A percentile compares a stretch with the other conserved stretches of the same genome.
These are phyloP conservation scores for Monopis laevigella DNA, from an alignment of 2,888 invertebrate species.

Conservation along the genomic window DNA sequence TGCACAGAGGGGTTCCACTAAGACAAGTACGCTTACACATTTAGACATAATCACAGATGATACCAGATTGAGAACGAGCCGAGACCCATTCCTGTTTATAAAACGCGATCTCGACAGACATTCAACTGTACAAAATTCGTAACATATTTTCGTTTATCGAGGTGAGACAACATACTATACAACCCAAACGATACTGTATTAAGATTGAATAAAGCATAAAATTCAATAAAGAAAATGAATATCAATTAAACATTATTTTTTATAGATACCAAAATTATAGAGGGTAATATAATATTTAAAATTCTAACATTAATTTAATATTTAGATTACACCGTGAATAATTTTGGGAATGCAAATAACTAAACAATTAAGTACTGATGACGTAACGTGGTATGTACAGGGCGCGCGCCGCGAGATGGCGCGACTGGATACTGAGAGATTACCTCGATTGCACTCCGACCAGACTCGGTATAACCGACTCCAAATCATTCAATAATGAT, in stretches of 20 bases:
- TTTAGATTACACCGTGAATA: slow-evolving; percentile 56
- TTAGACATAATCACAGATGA: slow-evolving; percentile 66
- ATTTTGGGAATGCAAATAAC: slow-evolving; percentile 63
- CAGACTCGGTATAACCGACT: too few species aligned
- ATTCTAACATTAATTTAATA: slow-evolving; percentile 56
- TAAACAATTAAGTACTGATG: slow-evolving; percentile 62
- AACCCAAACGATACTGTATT: background rate
- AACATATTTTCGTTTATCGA: slow-evolving; percentile 2
- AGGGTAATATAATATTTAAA: slow-evolving; percentile 3
- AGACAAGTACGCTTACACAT: slow-evolving; percentile 58
- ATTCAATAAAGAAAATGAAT: too few species aligned
- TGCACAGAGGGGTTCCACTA: slow-evolving; percentile 35
- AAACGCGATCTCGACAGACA: slow-evolving; percentile 6
- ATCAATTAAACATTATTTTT: slow-evolving; percentile 23
- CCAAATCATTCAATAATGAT: too few species aligned
- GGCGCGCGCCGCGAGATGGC: background rate
- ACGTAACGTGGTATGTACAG: slow-evolving; percentile 19
- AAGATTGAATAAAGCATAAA: background rate
- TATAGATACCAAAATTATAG: slow-evolving; percentile 49
- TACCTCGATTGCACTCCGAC: too few species aligned
- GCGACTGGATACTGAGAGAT: background rate
- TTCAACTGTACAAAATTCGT: slow-evolving; percentile 8
- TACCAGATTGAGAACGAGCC: slow-evolving; percentile 63
- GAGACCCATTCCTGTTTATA: slow-evolving; percentile 49
- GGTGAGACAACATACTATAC: too few species aligned